phyloP scores from a whole-genome alignment of 2,113 vertebrate genomes.

The Emydura subglobosa region DNA sequence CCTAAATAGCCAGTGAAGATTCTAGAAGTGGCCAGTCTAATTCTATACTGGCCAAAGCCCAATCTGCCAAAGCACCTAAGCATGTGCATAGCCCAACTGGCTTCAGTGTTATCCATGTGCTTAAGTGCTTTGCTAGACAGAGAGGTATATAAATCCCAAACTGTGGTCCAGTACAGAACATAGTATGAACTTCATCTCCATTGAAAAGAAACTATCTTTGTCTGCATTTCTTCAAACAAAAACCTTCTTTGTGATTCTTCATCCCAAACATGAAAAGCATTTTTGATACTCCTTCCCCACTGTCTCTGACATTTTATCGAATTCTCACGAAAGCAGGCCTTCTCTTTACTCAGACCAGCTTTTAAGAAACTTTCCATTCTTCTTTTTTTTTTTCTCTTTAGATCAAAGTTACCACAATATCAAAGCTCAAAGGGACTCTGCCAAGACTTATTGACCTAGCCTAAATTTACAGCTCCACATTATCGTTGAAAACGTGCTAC shows the following conservation, averaged over 20 bases:
- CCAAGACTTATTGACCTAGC: neutral
- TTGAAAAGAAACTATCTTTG: neutral
- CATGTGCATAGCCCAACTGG: neutral
- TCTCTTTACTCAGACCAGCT: neutral
- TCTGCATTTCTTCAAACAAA: accelerated
- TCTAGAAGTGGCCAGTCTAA: neutral
- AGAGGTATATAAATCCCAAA: neutral
- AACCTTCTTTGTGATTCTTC: neutral
- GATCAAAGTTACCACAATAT: constrained; percentile 12
- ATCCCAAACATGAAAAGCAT: neutral
- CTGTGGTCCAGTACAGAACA: neutral
- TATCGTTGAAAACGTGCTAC: neutral
- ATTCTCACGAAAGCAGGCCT: constrained; percentile 17
- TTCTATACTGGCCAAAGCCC: neutral
- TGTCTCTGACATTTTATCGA: neutral
- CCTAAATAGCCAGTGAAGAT: accelerated
- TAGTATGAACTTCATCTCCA: neutral
- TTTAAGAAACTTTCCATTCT: constrained; percentile 26
- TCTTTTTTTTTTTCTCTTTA: constrained; percentile 11
- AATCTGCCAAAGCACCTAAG: neutral
- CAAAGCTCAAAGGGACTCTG: neutral
- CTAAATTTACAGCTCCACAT: neutral
- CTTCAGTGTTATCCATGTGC: neutral
- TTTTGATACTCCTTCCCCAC: neutral
- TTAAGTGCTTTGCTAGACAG: neutral